Evolutionary conservation across 1,140 invertebrate genomes (phyloP), one percentile per base, ranked within the genome.

Genomic region (Coboldia fuscipes): DNA sequence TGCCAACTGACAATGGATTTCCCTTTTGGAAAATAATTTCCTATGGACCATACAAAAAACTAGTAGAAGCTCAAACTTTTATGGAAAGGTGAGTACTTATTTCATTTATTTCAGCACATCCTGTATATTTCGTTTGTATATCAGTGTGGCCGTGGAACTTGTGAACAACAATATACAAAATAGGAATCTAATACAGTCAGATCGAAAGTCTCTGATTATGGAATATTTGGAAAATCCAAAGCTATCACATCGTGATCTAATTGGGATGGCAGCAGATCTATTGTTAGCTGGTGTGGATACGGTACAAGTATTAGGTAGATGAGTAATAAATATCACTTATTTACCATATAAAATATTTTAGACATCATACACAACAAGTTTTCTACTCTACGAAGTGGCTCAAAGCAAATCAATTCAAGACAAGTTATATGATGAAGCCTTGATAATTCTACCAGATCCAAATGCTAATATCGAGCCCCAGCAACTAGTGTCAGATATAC

Each of bases 281-380:
- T 47, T 90, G 4, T 58, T 89, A 38, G 85, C 80, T 20, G 82
- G 82, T 30, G 70, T 89, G 23, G 84, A 90, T 53, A 92, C 86
- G 33, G 77, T 80, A 62, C 62, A 34, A 34, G 29, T 29, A 21
- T 38, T 18, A 24, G 5, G 22, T 20, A 15, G 13, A n/a, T 37
- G 13, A 13, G 17, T 22, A 9, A n/a, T 14, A 18, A n/a, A 14
- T 34, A 18, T n/a, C 17, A 27, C 31, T 33, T 3, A 15, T 17
- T 38, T 14, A 19, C 20, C 23, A 21, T 35, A 30, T 30, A 37
- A 40, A 28, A 21, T 37, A 14, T 30, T n/a, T 5, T 32, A 89
- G 82, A 86, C 81, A 3, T 68, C 81, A 0, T 88, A 82, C 48
- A 68, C 71, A 2, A 68, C 73, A 4, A 66, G 75, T 19, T 93